A percentile compares a stretch with the other conserved stretches of the same genome.
Conservation (phyloP, 2,113 vertebrate genomes). For the Mastomys natalensis region DNA sequence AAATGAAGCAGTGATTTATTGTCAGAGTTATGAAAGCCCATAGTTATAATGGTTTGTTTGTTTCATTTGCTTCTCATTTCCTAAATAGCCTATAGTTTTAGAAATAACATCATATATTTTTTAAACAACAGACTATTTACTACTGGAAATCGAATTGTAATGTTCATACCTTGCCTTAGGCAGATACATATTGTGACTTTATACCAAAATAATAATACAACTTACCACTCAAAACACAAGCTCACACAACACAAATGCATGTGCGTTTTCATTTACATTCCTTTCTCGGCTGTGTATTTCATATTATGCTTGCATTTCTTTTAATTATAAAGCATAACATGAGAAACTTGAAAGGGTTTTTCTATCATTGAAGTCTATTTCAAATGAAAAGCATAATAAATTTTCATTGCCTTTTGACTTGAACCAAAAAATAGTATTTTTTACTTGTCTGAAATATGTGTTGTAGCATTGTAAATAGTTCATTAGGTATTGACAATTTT, state of each 20-base stretch:
- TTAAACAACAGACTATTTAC: constrained; percentile 59
- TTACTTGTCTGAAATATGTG: neutral
- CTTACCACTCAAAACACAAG: neutral
- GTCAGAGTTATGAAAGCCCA: neutral
- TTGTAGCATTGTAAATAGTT: neutral
- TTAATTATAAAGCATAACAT: constrained; percentile 18
- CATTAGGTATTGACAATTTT: neutral
- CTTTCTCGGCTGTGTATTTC: neutral
- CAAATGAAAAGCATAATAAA: neutral
- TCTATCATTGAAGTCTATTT: neutral
- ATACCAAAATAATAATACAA: constrained; percentile 50
- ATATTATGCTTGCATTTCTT: neutral
- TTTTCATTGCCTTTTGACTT: neutral
- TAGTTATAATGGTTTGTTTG: constrained; percentile 45
- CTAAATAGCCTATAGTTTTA: constrained; percentile 48
- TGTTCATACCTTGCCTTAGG: constrained; percentile 29
- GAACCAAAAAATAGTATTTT: neutral
- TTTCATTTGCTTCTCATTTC: constrained; percentile 64
- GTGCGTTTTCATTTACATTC: neutral
- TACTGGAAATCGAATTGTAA: constrained; percentile 52
- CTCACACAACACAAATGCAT: neutral
- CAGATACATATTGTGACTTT: constrained; percentile 35
- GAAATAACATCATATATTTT: constrained; percentile 39
- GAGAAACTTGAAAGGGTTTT: neutral
- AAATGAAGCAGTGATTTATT: constrained; percentile 62